Base-by-base conservation (phyloP, 2,113 vertebrate genomes). In the Hypanus sabinus region DNA sequence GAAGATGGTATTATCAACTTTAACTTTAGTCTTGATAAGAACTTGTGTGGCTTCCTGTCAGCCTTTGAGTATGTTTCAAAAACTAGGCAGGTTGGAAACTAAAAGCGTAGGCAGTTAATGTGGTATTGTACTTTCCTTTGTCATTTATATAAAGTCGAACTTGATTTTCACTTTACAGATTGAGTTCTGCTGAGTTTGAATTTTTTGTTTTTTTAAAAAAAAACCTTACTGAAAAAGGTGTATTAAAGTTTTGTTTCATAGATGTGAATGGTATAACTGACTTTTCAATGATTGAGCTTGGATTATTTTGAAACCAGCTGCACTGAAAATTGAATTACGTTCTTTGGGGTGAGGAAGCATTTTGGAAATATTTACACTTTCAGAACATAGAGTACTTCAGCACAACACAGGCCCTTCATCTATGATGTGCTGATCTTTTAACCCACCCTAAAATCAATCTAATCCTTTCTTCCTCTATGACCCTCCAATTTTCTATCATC, bases 121-220 rank as follows among this genome's bases (percentile, higher is more conserved):
- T n/a, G 57, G 33, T 73, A 36, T 46, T 93, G 68, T 71, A 24
- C 18, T 68, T 33, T 92, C 20, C 20, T 27, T 93, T 93, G 22
- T 93, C 68, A 71, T 38, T 62, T 88, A 38, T 46, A 38, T 71
- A 71, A 92, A 6, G 8, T 93, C 16, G 24, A 71, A 93, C n/a
- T 68, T 85, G 38, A 57, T 55, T 85, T 85, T 46, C 81, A 85
- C 33, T 92, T 92, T 30, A 88, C 1, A 7, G 62, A 33, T 0
- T 90, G n/a, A 90, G n/a, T 65, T 90, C 62, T 90, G 85, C 60
- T 90, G 85, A 90, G 11, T 62, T 14, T 60, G 60, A 46, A 46
- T 46, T 46, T 46, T 46, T 46, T 46, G 8, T 27, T 62, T 62
- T 62, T 85, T 85, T 9, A 14, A 20, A n/a, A 62, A 62, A 87